Conservation (phyloP, 2,888 invertebrate genomes). For the Cosmia trapezina region DNA sequence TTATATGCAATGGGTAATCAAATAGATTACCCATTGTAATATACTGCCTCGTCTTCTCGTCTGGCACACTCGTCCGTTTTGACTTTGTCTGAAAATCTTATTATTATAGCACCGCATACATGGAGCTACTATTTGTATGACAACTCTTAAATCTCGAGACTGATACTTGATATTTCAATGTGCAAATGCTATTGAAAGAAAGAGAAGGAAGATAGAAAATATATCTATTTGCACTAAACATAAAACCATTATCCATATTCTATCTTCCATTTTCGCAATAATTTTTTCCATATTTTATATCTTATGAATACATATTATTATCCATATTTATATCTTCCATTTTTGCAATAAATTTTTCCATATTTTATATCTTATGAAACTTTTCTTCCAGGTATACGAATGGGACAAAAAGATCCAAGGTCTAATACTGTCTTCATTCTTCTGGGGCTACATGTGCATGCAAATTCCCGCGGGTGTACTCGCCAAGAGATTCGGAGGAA, state of each 20-base stretch:
- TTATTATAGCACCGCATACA: too few relatives aligned
- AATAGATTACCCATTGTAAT: not conserved
- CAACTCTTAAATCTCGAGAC: too few relatives aligned
- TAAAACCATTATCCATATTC: too few relatives aligned
- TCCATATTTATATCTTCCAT: too few relatives aligned
- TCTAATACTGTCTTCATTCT: conserved; percentile 93
- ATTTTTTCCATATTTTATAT: too few relatives aligned
- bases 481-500: conserved; percentile 94
- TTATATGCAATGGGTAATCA: too few relatives aligned
- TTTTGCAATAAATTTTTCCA: too few relatives aligned
- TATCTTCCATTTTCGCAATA: too few relatives aligned
- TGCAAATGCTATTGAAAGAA: too few relatives aligned
- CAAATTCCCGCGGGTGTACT: conserved; percentile 93
- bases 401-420: conserved; percentile 91
- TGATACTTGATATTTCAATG: not conserved
- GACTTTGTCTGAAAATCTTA: not conserved
- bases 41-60: not conserved
- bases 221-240: too few relatives aligned
- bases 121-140: not conserved
- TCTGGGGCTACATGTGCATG: conserved; percentile 94
- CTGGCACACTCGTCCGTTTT: not conserved
- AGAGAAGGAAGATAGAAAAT: too few relatives aligned
- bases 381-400: conserved; percentile 79
- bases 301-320: not conserved
- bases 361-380: not conserved